Base-by-base conservation (phyloP, 2,888 invertebrate species). In the Tachina grossa region DNA sequence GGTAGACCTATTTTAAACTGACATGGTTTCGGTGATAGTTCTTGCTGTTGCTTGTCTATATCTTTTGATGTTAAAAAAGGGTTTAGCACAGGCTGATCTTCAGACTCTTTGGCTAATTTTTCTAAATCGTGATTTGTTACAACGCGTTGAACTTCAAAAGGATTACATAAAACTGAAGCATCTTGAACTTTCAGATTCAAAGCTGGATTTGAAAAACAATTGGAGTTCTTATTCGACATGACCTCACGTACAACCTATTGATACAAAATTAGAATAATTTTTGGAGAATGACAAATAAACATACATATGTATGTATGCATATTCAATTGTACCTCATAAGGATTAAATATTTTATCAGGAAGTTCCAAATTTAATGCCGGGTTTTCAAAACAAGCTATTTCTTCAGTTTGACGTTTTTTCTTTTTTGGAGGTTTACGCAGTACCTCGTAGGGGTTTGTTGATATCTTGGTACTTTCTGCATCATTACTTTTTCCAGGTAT, bases 271-370 rank as follows among this genome's bases (percentile, higher is more conserved):
- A 13, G 51, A 16, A 47, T 16, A 16, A 47, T 11, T 22, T 47
- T 31, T 49, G 13, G 14, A 4, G 2, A 39, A 49, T 10, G 39
- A 11, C 16, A 11, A 9, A 2, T 1, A 13, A 5, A 45, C 1
- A 19, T 53, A 49, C 6, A 47, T 16, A 16, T 10, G 41, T 61
- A 61, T 5, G 4, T 22, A 16, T 31, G 31, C 47, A 5, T 31
- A 45, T 31, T 13, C 3, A 22, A 47, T 39, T 81, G 51, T 84
- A 91, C 92, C 90, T 93, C 93, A 87, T 91, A 93, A 0, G 93
- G 93, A 90, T 93, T 93, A 49, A 93, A 91, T 74, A 90, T 89
- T 47, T 90, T 92, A 74, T 93, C 93, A 8, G 92, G 91, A 49
- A 91, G 69, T 47, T 93, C 91, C 5, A 93, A 88, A 89, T 93